Conservation (phyloP, 2,797 vertebrate species). For the Hephaestus fuliginosus region DNA sequence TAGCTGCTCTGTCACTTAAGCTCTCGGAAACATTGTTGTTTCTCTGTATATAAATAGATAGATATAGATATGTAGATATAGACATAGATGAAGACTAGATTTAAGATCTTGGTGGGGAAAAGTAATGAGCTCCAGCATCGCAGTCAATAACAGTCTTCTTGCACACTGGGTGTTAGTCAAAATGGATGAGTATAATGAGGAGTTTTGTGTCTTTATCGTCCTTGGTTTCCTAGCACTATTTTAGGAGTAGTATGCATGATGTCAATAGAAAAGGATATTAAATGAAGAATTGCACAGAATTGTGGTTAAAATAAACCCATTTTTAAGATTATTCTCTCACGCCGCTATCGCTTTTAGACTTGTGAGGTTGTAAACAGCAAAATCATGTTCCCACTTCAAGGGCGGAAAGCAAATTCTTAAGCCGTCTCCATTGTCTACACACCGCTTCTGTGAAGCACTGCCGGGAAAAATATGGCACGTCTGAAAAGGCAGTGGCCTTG, state of each 20-base stretch:
- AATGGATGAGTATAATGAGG: conserved; percentile 36
- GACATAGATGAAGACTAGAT: conserved; percentile 40
- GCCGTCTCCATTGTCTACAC: conserved; percentile 30
- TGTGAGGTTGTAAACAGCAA: conserved; percentile 17
- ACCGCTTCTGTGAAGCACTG: conserved; percentile 33
- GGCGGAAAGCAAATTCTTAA: conserved; percentile 52
- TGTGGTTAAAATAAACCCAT: neutral
- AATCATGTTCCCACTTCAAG: conserved; percentile 49
- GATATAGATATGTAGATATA: too few species aligned
- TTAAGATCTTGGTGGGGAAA: conserved; percentile 42
- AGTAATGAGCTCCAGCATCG: conserved; percentile 62
- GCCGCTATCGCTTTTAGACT: conserved; percentile 4
- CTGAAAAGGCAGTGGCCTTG: conserved; percentile 74
- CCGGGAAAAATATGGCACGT: conserved; percentile 19
- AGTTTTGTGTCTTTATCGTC: conserved; percentile 35
- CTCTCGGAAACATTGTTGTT: neutral
- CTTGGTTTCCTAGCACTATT: conserved; percentile 39
- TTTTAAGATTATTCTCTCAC: neutral
- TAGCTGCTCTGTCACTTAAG: conserved; percentile 23
- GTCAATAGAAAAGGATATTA: conserved; percentile 23
- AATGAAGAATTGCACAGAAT: conserved; percentile 17
- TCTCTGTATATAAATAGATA: neutral
- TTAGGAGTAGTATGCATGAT: conserved; percentile 29
- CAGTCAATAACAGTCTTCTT: conserved; percentile 39
- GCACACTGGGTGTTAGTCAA: conserved; percentile 24